phyloP scores from a whole-genome alignment of 92 coral and sea anemone species.

The Epizoanthus stellaris region DNA sequence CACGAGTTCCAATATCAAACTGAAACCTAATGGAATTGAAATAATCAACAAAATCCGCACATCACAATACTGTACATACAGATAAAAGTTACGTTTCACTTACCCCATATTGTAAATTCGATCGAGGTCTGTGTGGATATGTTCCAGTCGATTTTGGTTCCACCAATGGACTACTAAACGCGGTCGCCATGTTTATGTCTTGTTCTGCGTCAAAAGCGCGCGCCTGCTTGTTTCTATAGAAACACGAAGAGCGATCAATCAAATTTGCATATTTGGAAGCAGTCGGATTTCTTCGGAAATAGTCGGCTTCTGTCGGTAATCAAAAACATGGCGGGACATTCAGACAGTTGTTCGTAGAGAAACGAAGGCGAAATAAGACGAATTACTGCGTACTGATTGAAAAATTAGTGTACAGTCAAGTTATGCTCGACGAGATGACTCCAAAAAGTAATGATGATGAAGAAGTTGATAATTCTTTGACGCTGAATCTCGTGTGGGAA shows the following conservation, averaged over 20 bases:
- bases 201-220: not conserved
- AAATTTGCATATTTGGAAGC: constrained; percentile 19
- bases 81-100: not conserved
- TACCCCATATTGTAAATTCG: constrained; percentile 28
- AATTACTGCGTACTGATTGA: not conserved
- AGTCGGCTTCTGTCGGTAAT: not conserved
- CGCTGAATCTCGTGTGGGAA: constrained; percentile 38
- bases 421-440: constrained; percentile 10
- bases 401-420: not conserved
- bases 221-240: constrained; percentile 33
- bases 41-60: too few species aligned
- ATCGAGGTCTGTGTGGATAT: constrained; percentile 26
- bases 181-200: not conserved
- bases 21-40: too few species aligned
- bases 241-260: not conserved
- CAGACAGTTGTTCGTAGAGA: not conserved
- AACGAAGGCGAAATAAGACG: not conserved
- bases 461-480: not conserved
- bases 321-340: constrained; percentile 16
- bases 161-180: not conserved
- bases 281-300: constrained; percentile 2
- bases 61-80: too few species aligned
- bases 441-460: constrained; percentile 11
- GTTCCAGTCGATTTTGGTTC: constrained; percentile 24
- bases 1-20: too few species aligned